Conservation (phyloP, 2,113 vertebrate species). For the human (Homo sapiens) region DNA sequence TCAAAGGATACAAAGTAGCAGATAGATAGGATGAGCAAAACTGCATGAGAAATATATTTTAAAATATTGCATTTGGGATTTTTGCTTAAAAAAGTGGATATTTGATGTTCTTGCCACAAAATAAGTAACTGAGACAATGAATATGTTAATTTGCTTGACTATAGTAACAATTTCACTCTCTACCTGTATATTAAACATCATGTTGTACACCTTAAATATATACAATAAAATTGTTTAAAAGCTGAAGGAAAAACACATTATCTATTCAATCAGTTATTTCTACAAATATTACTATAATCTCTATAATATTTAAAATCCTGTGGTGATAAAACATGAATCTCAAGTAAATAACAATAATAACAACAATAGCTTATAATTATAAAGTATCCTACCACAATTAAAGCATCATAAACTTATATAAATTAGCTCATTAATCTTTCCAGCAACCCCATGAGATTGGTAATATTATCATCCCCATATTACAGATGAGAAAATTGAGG, state of each 20-base stretch:
- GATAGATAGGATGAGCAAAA: not conserved
- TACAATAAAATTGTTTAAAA: not conserved
- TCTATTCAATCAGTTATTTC: not conserved
- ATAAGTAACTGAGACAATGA: not conserved
- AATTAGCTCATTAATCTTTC: not conserved
- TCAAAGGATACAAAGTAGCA: not conserved
- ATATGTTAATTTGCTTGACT: not conserved
- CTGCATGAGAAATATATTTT: not conserved
- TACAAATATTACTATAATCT: not conserved
- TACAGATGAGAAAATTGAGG: not conserved
- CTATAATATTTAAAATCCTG: not conserved
- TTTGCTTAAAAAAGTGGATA: not conserved
- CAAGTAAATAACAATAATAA: not conserved
- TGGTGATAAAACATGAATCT: not conserved
- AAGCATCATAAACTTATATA: not conserved
- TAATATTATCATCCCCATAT: not conserved
- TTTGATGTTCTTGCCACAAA: not conserved
- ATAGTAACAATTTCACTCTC: not conserved
- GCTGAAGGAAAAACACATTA: not conserved
- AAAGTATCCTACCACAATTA: not conserved
- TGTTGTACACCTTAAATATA: not conserved
- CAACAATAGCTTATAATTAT: not conserved
- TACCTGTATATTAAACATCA: not conserved
- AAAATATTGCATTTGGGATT: not conserved
- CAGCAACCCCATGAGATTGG: not conserved